phyloP scores from a whole-genome alignment of 2,888 invertebrate species.

The Nipponacmea schrenckii region DNA sequence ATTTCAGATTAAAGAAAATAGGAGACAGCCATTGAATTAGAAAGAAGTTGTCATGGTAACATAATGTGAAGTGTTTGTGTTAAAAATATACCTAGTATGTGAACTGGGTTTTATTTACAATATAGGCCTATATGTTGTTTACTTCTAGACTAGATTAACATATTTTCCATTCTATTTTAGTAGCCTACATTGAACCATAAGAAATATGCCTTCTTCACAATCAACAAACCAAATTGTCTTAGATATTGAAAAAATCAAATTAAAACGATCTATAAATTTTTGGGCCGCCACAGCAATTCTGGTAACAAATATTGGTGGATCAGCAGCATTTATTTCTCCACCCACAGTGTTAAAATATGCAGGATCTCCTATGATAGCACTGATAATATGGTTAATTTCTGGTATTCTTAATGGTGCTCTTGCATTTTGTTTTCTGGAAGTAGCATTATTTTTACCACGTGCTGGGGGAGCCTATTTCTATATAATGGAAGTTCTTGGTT shows the following conservation, averaged over 20 bases:
- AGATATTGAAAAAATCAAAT: slow-evolving; percentile 7
- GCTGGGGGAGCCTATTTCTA: slow-evolving; percentile 50
- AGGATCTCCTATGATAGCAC: slow-evolving; percentile 42
- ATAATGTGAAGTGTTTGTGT: too few species aligned
- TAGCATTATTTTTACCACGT: slow-evolving; percentile 39
- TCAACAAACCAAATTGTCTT: background rate
- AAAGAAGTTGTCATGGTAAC: too few species aligned
- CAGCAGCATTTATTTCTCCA: slow-evolving; percentile 43
- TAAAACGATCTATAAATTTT: slow-evolving; percentile 31
- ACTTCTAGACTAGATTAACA: too few species aligned
- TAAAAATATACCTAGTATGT: too few species aligned
- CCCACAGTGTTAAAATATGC: slow-evolving; percentile 37
- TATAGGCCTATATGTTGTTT: too few species aligned
- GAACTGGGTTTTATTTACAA: too few species aligned
- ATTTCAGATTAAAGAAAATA: too few species aligned
- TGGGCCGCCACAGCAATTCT: slow-evolving; percentile 30
- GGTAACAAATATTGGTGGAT: slow-evolving; percentile 41
- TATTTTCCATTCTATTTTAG: too few species aligned
- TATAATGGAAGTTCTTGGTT: slow-evolving; percentile 39
- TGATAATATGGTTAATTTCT: slow-evolving; percentile 38
- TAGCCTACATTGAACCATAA: too few species aligned
- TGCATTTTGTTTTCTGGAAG: slow-evolving; percentile 41
- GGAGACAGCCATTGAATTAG: too few species aligned
- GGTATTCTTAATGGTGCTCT: slow-evolving; percentile 41
- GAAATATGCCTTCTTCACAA: background rate